These are phyloP conservation scores for Catharus bicknelli DNA, from an alignment of 2,113 vertebrate species.

Conservation along the genomic window DNA sequence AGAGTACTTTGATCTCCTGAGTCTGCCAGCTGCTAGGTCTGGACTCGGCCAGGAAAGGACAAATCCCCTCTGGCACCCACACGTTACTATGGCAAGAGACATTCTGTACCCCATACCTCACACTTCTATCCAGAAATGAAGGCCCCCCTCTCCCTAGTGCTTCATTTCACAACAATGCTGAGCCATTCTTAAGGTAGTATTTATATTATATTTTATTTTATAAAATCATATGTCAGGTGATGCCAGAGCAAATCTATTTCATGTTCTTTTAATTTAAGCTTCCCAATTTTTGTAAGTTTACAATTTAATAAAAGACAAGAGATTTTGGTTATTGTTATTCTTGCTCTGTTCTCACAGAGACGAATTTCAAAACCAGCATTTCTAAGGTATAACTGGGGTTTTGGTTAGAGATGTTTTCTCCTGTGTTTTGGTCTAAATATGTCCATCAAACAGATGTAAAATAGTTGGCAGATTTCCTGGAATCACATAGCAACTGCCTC, in stretches of 20 bases:
- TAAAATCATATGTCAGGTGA: neutral
- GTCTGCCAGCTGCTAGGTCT: neutral
- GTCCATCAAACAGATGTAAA: neutral
- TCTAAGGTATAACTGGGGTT: neutral
- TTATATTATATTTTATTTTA: neutral
- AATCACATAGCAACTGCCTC: neutral
- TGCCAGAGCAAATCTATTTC: neutral
- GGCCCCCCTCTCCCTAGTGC: neutral
- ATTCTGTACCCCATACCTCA: neutral
- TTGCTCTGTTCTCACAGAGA: neutral
- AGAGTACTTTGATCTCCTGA: neutral
- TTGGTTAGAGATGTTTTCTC: neutral
- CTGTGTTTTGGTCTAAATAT: neutral
- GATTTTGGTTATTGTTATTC: neutral
- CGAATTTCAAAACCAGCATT: neutral
- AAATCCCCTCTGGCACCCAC: neutral
- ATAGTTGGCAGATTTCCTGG: neutral
- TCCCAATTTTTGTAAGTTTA: neutral
- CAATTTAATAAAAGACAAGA: neutral
- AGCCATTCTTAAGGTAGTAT: neutral
- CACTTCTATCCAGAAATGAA: neutral
- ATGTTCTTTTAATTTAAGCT: neutral
- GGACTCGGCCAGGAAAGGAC: accelerated
- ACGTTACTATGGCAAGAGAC: accelerated
- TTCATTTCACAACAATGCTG: neutral